Base-by-base conservation (phyloP, 2,797 vertebrate genomes). In the Hozukius guyotensis region DNA sequence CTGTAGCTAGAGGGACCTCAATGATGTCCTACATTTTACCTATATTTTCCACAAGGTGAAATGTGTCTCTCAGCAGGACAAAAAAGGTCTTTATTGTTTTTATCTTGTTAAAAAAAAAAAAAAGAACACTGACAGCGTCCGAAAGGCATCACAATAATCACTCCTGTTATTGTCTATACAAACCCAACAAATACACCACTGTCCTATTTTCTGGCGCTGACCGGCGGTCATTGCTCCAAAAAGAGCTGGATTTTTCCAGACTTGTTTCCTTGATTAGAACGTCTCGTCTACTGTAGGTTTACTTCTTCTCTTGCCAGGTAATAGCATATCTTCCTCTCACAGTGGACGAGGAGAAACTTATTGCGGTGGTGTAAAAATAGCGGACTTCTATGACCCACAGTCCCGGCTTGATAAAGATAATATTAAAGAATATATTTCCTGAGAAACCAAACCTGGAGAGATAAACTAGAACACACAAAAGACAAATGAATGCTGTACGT, bases 1-100 rank as follows among this genome's bases (percentile, higher is more conserved):
- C 92, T 90, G 86, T 87, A 92, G 92, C 90, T 90, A 53, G 87
- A 92, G 92, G 90, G 89, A 93, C 82, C 64, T 85, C 62, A 53
- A 18, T 56, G 31, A 77, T 89, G 91, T 88, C 91, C 91, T 90
- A 90, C 86, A 91, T 93, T 91, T 61, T 70, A 79, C 64, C 63
- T 84, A 71, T 78, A 81, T 89, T 72, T 83, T 85, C 64, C 56
- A 79, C 80, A 89, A 86, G 82, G 84, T 89, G 78, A 89, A 84
- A 80, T 8, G 13, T 81, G 79, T 87, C 85, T 78, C 60, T 82
- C 18, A 75, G 82, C 74, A 70, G 67, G 31, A 65, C 55, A 66
- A 66, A 16, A 46, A 20, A 25, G 25, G 7, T 56, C 4, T 75
- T 57, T 57, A 52, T 46, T 72, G 46, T 52, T 20, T 52, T 52